Percentiles rank a stretch among this genome's conserved stretches.
Evolutionary conservation across 2,888 invertebrate genomes (phyloP).

Genomic region (Isotomurus palustris): DNA sequence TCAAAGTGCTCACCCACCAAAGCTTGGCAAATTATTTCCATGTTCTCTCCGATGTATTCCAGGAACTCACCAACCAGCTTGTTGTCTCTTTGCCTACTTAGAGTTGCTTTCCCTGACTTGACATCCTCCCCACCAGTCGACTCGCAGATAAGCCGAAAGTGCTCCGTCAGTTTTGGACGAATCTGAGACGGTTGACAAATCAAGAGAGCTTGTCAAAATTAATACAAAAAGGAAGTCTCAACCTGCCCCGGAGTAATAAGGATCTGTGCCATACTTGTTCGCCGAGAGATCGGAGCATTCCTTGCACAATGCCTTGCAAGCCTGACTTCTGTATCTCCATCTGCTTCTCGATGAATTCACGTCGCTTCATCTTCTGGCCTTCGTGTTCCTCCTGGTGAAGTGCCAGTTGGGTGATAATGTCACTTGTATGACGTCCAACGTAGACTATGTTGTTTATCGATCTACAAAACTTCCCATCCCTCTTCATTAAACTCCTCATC

Average conservation of each 20-base stretch:
- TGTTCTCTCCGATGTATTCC: not conserved
- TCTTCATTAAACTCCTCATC: no score
- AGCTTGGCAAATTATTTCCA: not conserved
- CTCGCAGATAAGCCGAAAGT: no score
- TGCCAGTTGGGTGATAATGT: not conserved
- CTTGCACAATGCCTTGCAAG: not conserved
- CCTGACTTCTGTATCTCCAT: slow-evolving; percentile 1
- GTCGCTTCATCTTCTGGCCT: not conserved
- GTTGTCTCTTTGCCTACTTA: not conserved
- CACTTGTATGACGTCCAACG: slow-evolving; percentile 8
- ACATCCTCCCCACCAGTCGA: no score
- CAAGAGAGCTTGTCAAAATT: not conserved
- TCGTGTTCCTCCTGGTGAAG: not conserved
- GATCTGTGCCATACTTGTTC: not conserved
- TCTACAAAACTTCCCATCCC: slow-evolving; percentile 13
- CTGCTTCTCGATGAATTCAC: not conserved
- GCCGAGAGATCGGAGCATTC: not conserved
- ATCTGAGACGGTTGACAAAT: not conserved
- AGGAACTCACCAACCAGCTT: not conserved
- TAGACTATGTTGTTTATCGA: slow-evolving; percentile 29
- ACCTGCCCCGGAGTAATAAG: not conserved
- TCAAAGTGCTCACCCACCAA: not conserved
- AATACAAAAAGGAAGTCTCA: no score
- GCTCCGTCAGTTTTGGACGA: not conserved
- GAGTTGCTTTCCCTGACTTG: not conserved